phyloP scores from a whole-genome alignment of 1,140 invertebrate species.

The Monomorium pharaonis region DNA sequence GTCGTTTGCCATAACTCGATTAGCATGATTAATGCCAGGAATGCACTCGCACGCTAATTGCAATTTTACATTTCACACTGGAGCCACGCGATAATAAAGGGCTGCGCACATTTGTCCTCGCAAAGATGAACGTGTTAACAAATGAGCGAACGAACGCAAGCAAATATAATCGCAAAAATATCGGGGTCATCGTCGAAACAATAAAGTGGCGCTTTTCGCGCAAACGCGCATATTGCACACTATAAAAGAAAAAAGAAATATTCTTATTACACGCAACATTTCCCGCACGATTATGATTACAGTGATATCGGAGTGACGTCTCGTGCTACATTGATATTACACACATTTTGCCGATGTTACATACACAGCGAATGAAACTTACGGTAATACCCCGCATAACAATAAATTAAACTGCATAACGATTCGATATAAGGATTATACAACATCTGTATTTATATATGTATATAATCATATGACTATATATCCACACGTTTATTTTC shows the following conservation, averaged over 20 bases:
- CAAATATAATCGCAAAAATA: neutral
- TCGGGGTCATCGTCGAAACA: neutral
- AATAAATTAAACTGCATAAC: constrained; percentile 51
- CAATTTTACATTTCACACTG: neutral
- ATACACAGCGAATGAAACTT: constrained; percentile 36
- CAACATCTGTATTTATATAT: constrained; percentile 48
- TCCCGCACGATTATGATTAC: constrained; percentile 6
- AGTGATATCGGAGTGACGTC: constrained; percentile 34
- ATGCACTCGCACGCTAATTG: neutral
- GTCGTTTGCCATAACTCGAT: constrained; percentile 33
- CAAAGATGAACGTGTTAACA: neutral
- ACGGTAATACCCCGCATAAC: constrained; percentile 40
- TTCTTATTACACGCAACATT: constrained; percentile 31
- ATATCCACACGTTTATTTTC: constrained; percentile 15
- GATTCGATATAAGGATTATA: constrained; percentile 49
- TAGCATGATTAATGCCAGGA: constrained; percentile 28
- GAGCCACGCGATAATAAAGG: constrained; percentile 6
- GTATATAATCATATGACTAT: constrained; percentile 40
- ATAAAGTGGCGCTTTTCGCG: constrained; percentile 22
- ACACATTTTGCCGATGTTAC: constrained; percentile 15
- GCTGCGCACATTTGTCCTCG: neutral
- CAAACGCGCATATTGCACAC: constrained; percentile 11
- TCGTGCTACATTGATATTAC: constrained; percentile 41
- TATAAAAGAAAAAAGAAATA: neutral
- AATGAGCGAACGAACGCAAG: neutral